A percentile compares a stretch with the other conserved stretches of the same genome.
These are phyloP conservation scores for Apoderus coryli DNA, from an alignment of 2,888 invertebrate genomes.

Conservation along the genomic window DNA sequence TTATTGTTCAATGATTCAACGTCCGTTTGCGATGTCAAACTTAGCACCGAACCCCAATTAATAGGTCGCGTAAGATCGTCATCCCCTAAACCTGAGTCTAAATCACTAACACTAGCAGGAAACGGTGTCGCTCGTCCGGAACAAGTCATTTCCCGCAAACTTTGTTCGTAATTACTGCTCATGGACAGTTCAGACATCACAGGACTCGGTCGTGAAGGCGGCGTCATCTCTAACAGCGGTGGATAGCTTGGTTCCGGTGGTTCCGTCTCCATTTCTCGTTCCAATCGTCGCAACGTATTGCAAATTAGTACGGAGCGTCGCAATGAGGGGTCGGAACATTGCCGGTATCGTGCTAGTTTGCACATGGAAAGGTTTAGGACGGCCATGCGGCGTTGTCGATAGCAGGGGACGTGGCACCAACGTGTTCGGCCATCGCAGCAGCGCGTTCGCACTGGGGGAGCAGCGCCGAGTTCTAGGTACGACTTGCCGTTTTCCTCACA, in stretches of 20 bases:
- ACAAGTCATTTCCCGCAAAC: constrained; percentile 33
- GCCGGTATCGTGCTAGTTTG: constrained; percentile 75
- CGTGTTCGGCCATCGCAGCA: constrained; percentile 33
- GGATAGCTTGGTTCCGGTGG: constrained; percentile 34
- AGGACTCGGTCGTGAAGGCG: constrained; percentile 26
- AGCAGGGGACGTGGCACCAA: constrained; percentile 73
- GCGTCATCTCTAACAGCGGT: constrained; percentile 32
- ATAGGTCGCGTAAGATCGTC: constrained; percentile 63
- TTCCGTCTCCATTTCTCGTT: constrained; percentile 72
- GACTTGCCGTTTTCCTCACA: constrained; percentile 83
- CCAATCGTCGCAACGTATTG: constrained; percentile 64
- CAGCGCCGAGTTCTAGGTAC: constrained; percentile 71
- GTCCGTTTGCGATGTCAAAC: constrained; percentile 73
- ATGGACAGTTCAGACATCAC: constrained; percentile 18
- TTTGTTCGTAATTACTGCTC: constrained; percentile 31
- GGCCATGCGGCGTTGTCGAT: constrained; percentile 72
- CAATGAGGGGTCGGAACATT: constrained; percentile 79
- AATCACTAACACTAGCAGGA: constrained; percentile 44
- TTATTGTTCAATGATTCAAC: constrained; percentile 69
- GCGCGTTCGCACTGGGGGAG: constrained; percentile 30
- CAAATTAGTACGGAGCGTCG: constrained; percentile 85
- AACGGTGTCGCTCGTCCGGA: constrained; percentile 58
- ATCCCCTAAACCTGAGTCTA: constrained; percentile 58
- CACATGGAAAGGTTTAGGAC: constrained; percentile 86
- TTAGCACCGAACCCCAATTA: constrained; percentile 85